phyloP scores from a whole-genome alignment of 2,113 vertebrate genomes.

The Uropsilus gracilis region DNA sequence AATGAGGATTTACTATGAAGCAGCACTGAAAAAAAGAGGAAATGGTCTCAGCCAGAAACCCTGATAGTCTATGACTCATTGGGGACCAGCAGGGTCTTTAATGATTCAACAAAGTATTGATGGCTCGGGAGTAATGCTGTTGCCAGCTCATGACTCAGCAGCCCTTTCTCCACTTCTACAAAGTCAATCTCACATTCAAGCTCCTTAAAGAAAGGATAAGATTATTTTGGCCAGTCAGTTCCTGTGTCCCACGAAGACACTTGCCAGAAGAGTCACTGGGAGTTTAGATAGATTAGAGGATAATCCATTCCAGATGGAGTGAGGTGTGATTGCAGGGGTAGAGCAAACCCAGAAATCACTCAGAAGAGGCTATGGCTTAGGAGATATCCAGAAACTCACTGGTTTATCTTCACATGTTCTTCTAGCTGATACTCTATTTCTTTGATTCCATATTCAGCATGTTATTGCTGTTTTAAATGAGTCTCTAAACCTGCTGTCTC shows the following conservation, averaged over 20 bases:
- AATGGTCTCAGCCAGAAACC: background rate
- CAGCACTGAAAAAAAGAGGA: background rate
- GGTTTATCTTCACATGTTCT: background rate
- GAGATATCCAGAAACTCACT: background rate
- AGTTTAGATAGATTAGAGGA: background rate
- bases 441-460: background rate
- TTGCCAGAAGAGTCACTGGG: background rate
- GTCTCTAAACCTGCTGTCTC: background rate
- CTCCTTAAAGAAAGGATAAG: background rate
- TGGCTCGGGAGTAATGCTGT: background rate
- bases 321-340: background rate
- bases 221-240: background rate
- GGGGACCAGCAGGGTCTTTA: background rate
- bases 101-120: background rate
- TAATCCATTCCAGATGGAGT: background rate
- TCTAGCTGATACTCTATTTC: background rate
- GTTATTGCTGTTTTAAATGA: background rate
- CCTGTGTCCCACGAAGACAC: background rate
- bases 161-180: background rate
- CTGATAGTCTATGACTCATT: background rate
- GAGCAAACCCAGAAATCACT: background rate
- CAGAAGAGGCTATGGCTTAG: background rate
- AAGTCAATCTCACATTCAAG: background rate
- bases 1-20: background rate
- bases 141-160: background rate